Percentiles rank a stretch among this genome's conserved stretches.
These are phyloP conservation scores for Austrolebias charrua DNA, from an alignment of 2,797 vertebrate genomes.

Conservation along the genomic window DNA sequence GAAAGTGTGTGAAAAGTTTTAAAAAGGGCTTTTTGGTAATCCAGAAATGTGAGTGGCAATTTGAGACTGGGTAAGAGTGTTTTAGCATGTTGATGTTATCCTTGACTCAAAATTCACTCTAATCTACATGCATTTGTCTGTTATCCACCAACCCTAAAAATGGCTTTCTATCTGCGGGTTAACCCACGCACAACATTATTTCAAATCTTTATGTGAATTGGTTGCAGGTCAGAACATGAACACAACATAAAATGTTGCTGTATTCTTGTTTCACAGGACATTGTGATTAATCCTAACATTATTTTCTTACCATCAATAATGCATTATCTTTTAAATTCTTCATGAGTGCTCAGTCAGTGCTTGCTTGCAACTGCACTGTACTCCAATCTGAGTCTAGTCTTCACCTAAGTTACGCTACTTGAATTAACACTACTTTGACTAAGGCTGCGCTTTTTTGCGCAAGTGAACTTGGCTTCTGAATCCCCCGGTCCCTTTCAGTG, in stretches of 20 bases:
- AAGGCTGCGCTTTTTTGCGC: no score
- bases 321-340: not conserved
- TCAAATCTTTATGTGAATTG: not conserved
- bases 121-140: not conserved
- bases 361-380: not conserved
- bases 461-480: no score
- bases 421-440: no score
- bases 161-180: not conserved
- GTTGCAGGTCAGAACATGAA: no score
- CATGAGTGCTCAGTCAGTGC: not conserved
- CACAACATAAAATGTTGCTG: not conserved
- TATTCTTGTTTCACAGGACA: not conserved
- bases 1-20: slow-evolving; percentile 4
- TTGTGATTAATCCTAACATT: not conserved
- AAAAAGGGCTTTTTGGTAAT: slow-evolving; percentile 10
- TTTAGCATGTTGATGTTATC: not conserved
- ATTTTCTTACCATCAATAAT: not conserved
- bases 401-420: not conserved
- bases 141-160: slow-evolving; percentile 7
- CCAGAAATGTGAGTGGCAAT: slow-evolving; percentile 13
- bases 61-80: not conserved
- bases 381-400: not conserved
- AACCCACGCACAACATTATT: not conserved
- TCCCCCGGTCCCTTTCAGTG: no score
- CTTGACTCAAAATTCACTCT: not conserved